phyloP scores from a whole-genome alignment of 2,113 vertebrate genomes.

The Triplophysa rosa region DNA sequence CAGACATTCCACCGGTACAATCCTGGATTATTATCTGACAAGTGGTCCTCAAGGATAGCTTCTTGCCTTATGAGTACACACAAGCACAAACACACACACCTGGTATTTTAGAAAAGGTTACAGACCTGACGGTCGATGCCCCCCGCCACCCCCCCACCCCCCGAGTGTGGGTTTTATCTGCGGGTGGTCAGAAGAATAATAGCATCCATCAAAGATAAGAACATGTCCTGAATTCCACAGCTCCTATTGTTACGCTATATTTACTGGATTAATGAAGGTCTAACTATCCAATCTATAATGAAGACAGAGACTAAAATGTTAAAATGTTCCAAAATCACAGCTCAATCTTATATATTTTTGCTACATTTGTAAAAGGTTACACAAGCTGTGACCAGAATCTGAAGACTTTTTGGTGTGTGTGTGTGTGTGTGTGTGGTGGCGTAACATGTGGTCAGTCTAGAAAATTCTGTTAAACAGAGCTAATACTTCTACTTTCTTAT shows the following conservation, averaged over 20 bases:
- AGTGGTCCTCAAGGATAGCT: not conserved
- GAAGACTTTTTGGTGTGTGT: not conserved
- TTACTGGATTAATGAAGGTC: not conserved
- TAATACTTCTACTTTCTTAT: too few species aligned
- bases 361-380: not conserved
- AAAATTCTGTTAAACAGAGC: too few species aligned
- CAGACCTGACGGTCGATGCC: not conserved
- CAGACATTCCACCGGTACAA: not conserved
- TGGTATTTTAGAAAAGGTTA: conserved; percentile 35
- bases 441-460: too few species aligned
- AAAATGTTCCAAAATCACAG: not conserved
- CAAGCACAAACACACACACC: conserved; percentile 26
- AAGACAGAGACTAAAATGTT: not conserved
- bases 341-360: not conserved
- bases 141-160: not conserved
- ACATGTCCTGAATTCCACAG: not conserved
- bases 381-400: not conserved
- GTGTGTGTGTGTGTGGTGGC: not conserved
- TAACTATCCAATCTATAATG: not conserved
- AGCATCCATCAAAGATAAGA: conserved; percentile 21
- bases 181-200: conserved; percentile 23
- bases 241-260: conserved; percentile 9
- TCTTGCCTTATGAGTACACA: not conserved
- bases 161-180: conserved; percentile 2
- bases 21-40: not conserved